Base-by-base conservation (phyloP, 2,888 invertebrate species). In the Scaptomyza flava region DNA sequence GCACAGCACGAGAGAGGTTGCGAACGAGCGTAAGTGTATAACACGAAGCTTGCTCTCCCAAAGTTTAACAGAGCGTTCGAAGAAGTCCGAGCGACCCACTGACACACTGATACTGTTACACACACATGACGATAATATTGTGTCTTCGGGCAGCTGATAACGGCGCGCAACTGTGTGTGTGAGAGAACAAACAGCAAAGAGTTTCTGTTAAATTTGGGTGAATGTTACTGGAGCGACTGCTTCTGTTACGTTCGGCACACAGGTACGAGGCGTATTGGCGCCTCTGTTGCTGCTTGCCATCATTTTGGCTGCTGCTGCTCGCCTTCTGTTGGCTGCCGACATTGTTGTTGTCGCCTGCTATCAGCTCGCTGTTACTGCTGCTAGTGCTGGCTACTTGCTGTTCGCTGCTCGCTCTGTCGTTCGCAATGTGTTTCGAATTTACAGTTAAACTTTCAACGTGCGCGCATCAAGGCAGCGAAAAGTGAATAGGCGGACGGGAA, bases 391-490 rank as follows among this genome's bases (percentile, higher is more conserved):
- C n/a, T n/a, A n/a, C n/a, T n/a, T 48, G 59, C 77, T 74, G 60
- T 43, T 69, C 58, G 51, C 57, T 38, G 45, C 17, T 67, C 65
- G 58, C 14, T 68, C 76, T 64, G 56, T 63, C 61, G 70, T 68
- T 81, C 58, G 54, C 59, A 54, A 33, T 62, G 42, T 42, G 46
- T 74, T 63, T 60, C 74, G 82, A 87, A 77, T 68, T 87, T 82
- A 71, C 82, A 87, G 87, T 82, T 85, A 72, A 82, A 79, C 68
- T 77, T 83, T 81, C 75, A 83, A 81, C 83, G 81, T 81, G 74
- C 79, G 80, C 78, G 79, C 81, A 79, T 79, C 73, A 80, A 60
- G 73, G 68, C 78, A 80, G 68, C 78, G 84, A 79, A 73, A 74
- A 77, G 73, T 75, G 82, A 67, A 74, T 72, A 73, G 74, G 79